A percentile compares a stretch with the other conserved stretches of the same genome.
Evolutionary conservation across 1,140 invertebrate species (phyloP).

Genomic region (Diabrotica undecimpunctata): DNA sequence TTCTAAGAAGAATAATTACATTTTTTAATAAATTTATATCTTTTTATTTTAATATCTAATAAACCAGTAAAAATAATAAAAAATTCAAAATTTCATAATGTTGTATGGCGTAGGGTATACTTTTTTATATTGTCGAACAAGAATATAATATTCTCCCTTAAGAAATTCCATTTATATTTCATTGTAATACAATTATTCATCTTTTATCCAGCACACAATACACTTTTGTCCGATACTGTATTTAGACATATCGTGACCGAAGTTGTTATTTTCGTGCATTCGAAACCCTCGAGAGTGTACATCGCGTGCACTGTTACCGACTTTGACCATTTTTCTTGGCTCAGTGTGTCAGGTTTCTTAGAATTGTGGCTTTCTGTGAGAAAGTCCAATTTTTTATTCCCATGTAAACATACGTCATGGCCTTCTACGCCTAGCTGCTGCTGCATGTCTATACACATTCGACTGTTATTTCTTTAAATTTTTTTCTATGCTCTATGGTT

Average conservation of each 20-base stretch:
- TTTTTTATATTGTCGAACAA: too few relatives aligned
- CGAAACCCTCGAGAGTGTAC: slow-evolving; percentile 31
- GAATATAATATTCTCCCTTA: too few relatives aligned
- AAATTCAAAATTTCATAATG: too few relatives aligned
- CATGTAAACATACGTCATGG: slow-evolving; percentile 34
- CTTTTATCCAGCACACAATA: not conserved
- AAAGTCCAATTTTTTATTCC: slow-evolving; percentile 38
- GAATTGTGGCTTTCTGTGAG: slow-evolving; percentile 40
- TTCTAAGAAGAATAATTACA: too few relatives aligned
- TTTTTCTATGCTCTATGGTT: slow-evolving; percentile 20
- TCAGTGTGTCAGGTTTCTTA: slow-evolving; percentile 41
- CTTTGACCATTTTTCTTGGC: slow-evolving; percentile 43
- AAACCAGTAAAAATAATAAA: too few relatives aligned
- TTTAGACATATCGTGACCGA: slow-evolving; percentile 38
- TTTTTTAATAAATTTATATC: too few relatives aligned
- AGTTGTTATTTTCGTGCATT: slow-evolving; percentile 35
- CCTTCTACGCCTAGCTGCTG: slow-evolving; percentile 31
- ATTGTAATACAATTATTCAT: too few relatives aligned
- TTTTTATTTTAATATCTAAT: too few relatives aligned
- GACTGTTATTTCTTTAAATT: slow-evolving; percentile 20
- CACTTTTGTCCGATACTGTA: slow-evolving; percentile 20
- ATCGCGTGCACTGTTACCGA: slow-evolving; percentile 39
- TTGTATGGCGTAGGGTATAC: too few relatives aligned
- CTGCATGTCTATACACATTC: slow-evolving; percentile 18
- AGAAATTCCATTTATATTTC: too few relatives aligned